phyloP scores from a whole-genome alignment of 2,797 vertebrate genomes.

The Neoniphon sammara region DNA sequence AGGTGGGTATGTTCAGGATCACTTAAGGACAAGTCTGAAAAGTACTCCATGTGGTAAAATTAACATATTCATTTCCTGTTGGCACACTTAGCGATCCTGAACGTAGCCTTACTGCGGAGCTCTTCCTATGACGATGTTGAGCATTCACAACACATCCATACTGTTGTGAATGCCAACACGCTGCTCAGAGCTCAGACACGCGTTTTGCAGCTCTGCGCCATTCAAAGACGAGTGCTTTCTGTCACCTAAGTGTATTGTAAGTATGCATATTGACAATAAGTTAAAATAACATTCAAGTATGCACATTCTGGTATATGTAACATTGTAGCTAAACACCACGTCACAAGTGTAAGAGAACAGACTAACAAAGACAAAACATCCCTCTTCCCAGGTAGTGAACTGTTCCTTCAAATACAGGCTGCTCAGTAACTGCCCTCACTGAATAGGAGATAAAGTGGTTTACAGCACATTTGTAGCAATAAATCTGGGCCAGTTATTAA shows the following conservation, averaged over 20 bases:
- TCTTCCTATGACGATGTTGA: slow-evolving; percentile 6
- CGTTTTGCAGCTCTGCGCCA: neutral
- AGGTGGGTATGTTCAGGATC: neutral
- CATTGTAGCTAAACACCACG: slow-evolving; percentile 31
- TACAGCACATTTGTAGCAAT: neutral
- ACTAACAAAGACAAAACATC: slow-evolving; percentile 1
- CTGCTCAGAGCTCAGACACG: neutral
- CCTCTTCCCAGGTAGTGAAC: neutral
- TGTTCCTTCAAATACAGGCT: neutral
- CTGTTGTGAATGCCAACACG: slow-evolving; percentile 10
- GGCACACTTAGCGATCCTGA: slow-evolving; percentile 38
- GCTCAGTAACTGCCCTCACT: neutral
- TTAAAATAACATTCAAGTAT: slow-evolving; percentile 65
- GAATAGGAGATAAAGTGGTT: neutral
- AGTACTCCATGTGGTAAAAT: neutral
- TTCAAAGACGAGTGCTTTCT: neutral
- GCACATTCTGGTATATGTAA: slow-evolving; percentile 51
- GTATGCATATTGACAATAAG: slow-evolving; percentile 55
- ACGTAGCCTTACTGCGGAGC: neutral
- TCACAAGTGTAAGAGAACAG: slow-evolving; percentile 21
- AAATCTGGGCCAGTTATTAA: neutral
- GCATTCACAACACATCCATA: neutral
- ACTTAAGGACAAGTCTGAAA: neutral
- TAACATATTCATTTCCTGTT: slow-evolving; percentile 10
- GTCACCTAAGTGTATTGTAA: slow-evolving; percentile 15